Percentiles rank a stretch among this genome's conserved stretches.
Evolutionary conservation across 2,113 vertebrate genomes (phyloP).

Genomic region (Clupea harengus): DNA sequence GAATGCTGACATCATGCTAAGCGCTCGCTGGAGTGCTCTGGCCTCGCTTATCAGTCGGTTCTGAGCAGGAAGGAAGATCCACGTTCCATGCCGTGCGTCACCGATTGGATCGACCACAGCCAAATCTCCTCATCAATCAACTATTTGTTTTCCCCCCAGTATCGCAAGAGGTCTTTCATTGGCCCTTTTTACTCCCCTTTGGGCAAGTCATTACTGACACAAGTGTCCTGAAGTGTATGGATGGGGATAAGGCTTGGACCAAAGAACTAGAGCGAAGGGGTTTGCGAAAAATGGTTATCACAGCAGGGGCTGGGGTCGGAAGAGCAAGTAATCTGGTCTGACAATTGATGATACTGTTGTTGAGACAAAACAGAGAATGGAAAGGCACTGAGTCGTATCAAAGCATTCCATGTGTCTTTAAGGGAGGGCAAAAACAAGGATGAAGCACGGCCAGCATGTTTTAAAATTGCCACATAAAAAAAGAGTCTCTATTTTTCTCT

Average conservation of each 20-base stretch:
- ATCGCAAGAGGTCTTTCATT: neutral
- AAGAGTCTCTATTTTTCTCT: neutral
- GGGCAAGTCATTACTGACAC: conserved; percentile 43
- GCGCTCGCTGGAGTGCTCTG: neutral
- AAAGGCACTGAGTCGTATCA: conserved; percentile 55
- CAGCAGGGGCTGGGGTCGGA: conserved; percentile 49
- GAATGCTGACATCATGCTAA: conserved; percentile 57
- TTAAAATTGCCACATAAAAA: conserved; percentile 60
- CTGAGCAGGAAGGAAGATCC: neutral
- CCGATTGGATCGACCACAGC: conserved; percentile 47
- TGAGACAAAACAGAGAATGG: conserved; percentile 35
- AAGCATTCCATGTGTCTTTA: conserved; percentile 47
- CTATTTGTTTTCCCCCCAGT: conserved; percentile 3
- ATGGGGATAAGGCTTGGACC: neutral
- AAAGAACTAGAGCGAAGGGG: neutral
- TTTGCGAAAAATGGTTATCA: conserved; percentile 49
- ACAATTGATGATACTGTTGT: conserved; percentile 50
- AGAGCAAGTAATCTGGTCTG: conserved; percentile 55
- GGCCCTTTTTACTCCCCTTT: neutral
- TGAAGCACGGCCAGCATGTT: conserved; percentile 54
- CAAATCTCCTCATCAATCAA: conserved; percentile 36
- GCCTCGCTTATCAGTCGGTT: neutral
- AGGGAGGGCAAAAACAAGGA: conserved; percentile 54
- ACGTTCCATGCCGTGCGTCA: conserved; percentile 15
- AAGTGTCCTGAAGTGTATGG: neutral